Conservation (phyloP, 2,113 vertebrate genomes). For the Crotalus horridus region DNA sequence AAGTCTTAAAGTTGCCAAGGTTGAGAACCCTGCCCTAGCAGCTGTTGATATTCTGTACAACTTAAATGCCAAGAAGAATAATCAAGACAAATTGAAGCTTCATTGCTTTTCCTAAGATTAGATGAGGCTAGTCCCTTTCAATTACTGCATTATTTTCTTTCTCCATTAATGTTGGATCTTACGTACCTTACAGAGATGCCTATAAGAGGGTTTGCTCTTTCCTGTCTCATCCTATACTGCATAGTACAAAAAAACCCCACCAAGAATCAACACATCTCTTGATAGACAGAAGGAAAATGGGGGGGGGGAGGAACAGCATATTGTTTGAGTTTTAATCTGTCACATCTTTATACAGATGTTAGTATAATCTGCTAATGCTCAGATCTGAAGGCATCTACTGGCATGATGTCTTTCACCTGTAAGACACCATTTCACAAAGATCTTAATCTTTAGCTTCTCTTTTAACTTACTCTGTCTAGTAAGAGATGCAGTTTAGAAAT, state of each 20-base stretch:
- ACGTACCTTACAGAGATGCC: not conserved
- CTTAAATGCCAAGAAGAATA: not conserved
- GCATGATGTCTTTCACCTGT: not conserved
- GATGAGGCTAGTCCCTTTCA: not conserved
- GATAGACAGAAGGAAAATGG: not conserved
- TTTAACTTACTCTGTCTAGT: not conserved
- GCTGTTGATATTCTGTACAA: not conserved
- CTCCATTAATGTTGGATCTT: slow-evolving; percentile 14
- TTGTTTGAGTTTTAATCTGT: not conserved
- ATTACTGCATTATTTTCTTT: slow-evolving; percentile 12
- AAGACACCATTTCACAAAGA: slow-evolving; percentile 2
- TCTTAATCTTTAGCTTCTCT: not conserved
- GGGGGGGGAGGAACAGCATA: not conserved
- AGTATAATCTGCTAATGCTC: slow-evolving; percentile 8
- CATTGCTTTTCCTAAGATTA: not conserved
- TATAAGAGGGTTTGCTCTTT: slow-evolving; percentile 3
- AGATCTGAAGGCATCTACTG: slow-evolving; percentile 13
- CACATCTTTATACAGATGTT: not conserved
- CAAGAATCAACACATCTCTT: not conserved
- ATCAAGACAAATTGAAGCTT: not conserved
- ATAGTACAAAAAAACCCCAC: not conserved
- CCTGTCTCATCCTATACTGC: not conserved
- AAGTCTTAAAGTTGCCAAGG: no score
- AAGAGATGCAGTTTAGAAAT: not conserved
- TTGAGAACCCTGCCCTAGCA: not conserved